Base-by-base conservation (phyloP, 2,797 vertebrate species). In the Novumbra hubbsi region DNA sequence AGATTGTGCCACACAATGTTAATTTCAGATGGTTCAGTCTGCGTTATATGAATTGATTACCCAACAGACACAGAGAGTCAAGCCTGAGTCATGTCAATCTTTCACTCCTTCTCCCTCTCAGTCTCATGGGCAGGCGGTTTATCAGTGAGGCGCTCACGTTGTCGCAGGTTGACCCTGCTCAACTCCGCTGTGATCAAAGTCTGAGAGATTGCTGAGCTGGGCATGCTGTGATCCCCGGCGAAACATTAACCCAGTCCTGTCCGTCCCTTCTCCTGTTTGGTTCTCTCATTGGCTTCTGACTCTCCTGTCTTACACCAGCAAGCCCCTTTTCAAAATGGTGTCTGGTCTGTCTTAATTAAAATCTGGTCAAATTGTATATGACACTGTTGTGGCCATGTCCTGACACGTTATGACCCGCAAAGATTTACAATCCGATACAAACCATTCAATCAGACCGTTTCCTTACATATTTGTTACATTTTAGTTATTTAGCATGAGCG, bases 181-280 rank as follows among this genome's bases (percentile, higher is more conserved):
- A 86, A 76, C 80, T 76, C 27, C 11, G 14, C 55, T 6, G 4
- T 57, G 88, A 88, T 87, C 89, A 89, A 91, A 91, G 90, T 90
- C 88, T 88, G 73, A 73, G 34, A 79, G 78, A 67, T 27, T 71
- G 78, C 24, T 0, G 57, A 76, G 71, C 55, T 70, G 81, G 55
- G 0, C 70, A 24, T 68, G 77, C 79, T 7, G 27, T 34, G 70
- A 12, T 17, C 49, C 55, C 49, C 49, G 4, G 83, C 84, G 57
- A 87, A 87, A 88, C 73, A 88, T 89, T 91, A 89, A 90, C 85
- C 41, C 19, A 5, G 66, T 76, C 45, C 68, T 72, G 41, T 28
- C 67, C 49, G 48, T 78, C 41, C 12, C 19, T 62, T 16, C 57
- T 50, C 19, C 38, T 41, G 41, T 41, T 41, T 41, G 41, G 41